Evolutionary conservation across 2,113 vertebrate species (phyloP).

Genomic region (Bolborhynchus lineola): DNA sequence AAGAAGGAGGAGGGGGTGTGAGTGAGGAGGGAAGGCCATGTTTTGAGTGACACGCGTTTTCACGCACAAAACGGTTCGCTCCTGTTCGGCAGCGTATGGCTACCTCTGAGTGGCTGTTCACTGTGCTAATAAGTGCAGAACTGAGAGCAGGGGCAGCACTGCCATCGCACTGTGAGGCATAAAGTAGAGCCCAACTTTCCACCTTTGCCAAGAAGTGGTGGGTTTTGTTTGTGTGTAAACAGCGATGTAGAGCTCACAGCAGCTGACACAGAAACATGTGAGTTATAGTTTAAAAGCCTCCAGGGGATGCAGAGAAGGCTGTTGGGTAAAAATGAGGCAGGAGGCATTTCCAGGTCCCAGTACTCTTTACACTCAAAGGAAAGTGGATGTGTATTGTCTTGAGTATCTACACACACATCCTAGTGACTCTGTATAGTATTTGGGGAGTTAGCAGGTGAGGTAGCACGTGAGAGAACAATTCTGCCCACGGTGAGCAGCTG

Average conservation of each 20-base stretch:
- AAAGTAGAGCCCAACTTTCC: neutral
- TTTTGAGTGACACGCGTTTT: rapidly evolving
- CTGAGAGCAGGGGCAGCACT: rapidly evolving
- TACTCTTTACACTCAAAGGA: neutral
- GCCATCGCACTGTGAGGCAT: rapidly evolving
- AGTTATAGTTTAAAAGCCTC: neutral
- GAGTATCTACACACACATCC: neutral
- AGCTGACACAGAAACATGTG: neutral
- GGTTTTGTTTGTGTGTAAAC: neutral
- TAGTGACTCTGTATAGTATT: rapidly evolving
- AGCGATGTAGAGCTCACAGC: neutral
- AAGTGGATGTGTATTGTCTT: neutral
- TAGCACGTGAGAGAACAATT: neutral
- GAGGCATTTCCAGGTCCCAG: neutral
- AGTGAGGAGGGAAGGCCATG: neutral
- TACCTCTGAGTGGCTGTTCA: neutral
- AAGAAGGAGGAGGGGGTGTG: neutral
- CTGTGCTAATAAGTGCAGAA: rapidly evolving
- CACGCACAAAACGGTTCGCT: rapidly evolving
- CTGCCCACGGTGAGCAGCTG: neutral
- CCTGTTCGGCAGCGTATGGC: rapidly evolving
- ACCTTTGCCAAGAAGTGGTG: neutral
- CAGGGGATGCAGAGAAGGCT: neutral
- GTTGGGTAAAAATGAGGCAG: neutral
- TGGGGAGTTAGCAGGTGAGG: neutral